A percentile compares a stretch with the other conserved stretches of the same genome.
These are phyloP conservation scores for Hesperophylax magnus DNA, from an alignment of 1,140 invertebrate species.

Conservation along the genomic window DNA sequence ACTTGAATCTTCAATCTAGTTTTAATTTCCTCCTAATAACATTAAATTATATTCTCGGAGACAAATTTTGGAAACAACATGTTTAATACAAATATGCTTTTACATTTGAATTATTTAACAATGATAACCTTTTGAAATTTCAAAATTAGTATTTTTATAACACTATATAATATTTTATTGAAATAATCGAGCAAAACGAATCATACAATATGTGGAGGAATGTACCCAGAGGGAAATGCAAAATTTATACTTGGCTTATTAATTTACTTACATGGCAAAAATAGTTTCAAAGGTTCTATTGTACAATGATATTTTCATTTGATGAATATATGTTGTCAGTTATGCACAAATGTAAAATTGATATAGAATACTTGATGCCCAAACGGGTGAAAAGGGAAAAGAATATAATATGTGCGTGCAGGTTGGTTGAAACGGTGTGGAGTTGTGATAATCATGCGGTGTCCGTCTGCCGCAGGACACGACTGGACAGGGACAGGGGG, in stretches of 20 bases:
- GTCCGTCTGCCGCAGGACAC: conserved; percentile 58
- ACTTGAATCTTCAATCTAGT: no score
- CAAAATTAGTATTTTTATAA: no score
- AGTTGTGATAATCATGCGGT: conserved; percentile 59
- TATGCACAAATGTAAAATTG: conserved; percentile 15
- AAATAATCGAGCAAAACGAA: conserved; percentile 21
- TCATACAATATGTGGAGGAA: conserved; percentile 30
- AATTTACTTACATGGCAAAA: no score
- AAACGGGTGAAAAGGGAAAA: conserved; percentile 25
- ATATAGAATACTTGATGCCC: conserved; percentile 1
- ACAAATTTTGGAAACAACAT: conserved; percentile 7
- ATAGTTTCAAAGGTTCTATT: no score
- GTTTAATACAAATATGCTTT: not conserved
- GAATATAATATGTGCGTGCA: conserved; percentile 32
- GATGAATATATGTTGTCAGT: not conserved
- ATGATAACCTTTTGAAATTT: not conserved
- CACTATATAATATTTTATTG: no score
- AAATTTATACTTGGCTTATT: not conserved
- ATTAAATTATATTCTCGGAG: not conserved
- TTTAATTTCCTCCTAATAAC: no score
- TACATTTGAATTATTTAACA: conserved; percentile 1
- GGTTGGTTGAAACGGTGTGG: conserved; percentile 52
- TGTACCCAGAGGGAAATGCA: not conserved
- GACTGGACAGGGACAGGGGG: conserved; percentile 56
- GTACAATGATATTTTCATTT: not conserved